Conservation (phyloP, 2,113 vertebrate species). For the Athene cunicularia region DNA sequence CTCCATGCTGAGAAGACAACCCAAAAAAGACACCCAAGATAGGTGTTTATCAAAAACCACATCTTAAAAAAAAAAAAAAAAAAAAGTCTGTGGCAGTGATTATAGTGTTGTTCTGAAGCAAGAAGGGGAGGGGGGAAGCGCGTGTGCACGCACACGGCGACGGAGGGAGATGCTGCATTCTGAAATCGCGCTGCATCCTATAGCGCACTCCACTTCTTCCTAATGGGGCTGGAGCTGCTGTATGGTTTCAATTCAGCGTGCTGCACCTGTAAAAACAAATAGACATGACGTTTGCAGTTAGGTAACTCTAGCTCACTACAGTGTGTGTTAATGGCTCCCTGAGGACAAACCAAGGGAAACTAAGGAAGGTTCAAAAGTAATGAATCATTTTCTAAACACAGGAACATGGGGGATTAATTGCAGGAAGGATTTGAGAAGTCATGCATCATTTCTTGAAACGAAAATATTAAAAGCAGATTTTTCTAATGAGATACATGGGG, state of each 20-base stretch:
- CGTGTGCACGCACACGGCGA: accelerated
- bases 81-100: neutral
- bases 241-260: conserved; percentile 83
- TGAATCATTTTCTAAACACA: conserved; percentile 99
- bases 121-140: neutral
- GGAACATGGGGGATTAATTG: conserved; percentile 97
- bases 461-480: conserved; percentile 93
- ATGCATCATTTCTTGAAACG: conserved; percentile 89
- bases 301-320: conserved; percentile 90
- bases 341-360: conserved; percentile 82
- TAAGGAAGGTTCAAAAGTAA: conserved; percentile 90
- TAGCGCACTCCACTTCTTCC: conserved; percentile 83
- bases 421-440: conserved; percentile 96
- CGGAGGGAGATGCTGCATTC: neutral
- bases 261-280: conserved; percentile 99
- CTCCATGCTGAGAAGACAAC: neutral
- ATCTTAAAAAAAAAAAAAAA: neutral
- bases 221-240: conserved; percentile 81
- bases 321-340: conserved; percentile 91
- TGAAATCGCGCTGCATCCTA: conserved; percentile 5
- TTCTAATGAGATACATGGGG: conserved; percentile 76
- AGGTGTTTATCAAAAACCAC: neutral
- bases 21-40: neutral
- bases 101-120: neutral
- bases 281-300: conserved; percentile 82